Base-by-base conservation (phyloP, 2,888 invertebrate genomes). In the Clostera curtula region DNA sequence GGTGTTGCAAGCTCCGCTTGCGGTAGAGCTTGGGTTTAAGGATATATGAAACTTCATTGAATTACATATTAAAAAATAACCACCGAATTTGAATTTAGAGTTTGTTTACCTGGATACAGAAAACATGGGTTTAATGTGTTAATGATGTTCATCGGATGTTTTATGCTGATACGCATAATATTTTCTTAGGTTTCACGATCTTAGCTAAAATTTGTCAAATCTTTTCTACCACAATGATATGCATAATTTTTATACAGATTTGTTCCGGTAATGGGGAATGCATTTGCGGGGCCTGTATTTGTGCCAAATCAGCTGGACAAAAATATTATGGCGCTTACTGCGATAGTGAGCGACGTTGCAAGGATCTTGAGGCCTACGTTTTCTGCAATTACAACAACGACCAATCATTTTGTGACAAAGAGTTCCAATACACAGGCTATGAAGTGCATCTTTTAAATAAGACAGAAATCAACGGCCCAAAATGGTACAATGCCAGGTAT, bases 331-430 rank as follows among this genome's bases (percentile, higher is more conserved):
- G 89, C 5, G 63, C 63, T 19, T 91, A 85, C 40, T 95, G 95
- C 60, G 91, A 93, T 40, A 86, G 87, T 25, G 86, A 86, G 2
- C 73, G 85, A 40, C 84, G 88, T 40, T 95, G 94, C 61, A 85
- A 88, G 26, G 88, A 90, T 37, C 84, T 92, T 31, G 86, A 87
- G 46, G 83, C 86, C 14, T 93, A 93, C 54, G 93, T 92, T 0
- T 86, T 89, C 53, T 95, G 93, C 23, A 58, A 60, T 19, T 52
- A 53, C 27, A 28, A 43, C 3, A 34, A 54, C 5, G 43, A 44
- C 3, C 56, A 60, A 43, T 32, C 39, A 0, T 23, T 32, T 5
- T 80, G 79, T 20, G 64, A 70, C 5, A 14, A 36, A 4, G 30
- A 45, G 27, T 50, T 43, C 23, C 56, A 59, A 2, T 32, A 53